Conservation (phyloP, 1,140 invertebrate species). For the Rhopalosiphum padi region DNA sequence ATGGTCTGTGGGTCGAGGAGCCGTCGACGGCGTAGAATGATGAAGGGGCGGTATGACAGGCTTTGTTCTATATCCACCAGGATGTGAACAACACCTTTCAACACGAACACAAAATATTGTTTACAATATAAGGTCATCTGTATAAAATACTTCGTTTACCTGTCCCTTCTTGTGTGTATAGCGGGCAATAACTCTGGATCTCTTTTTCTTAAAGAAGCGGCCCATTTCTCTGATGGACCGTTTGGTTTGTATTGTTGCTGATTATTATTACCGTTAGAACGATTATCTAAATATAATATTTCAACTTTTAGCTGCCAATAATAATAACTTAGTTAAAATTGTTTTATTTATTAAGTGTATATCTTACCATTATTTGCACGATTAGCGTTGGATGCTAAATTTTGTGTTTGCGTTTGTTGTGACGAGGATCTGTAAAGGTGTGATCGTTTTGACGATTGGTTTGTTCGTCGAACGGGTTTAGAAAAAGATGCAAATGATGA, state of each 20-base stretch:
- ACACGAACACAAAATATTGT: background rate
- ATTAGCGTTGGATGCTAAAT: background rate
- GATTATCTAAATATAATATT: conserved; percentile 38
- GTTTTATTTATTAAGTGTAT: background rate
- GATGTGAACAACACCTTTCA: conserved; percentile 35
- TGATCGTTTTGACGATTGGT: conserved; percentile 48
- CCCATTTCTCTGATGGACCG: conserved; percentile 68
- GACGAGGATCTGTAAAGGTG: conserved; percentile 47
- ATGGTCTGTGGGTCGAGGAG: conserved; percentile 58
- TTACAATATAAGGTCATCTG: background rate
- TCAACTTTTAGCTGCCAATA: background rate
- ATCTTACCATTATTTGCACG: conserved; percentile 34
- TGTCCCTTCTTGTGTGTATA: conserved; percentile 64
- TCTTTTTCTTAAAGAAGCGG: conserved; percentile 69
- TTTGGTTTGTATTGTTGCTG: conserved; percentile 58
- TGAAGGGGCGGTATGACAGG: conserved; percentile 28
- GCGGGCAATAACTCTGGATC: conserved; percentile 73
- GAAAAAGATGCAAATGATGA: conserved; percentile 64
- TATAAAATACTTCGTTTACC: conserved; percentile 59
- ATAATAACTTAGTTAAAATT: background rate
- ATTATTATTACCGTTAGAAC: conserved; percentile 24
- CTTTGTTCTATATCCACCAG: conserved; percentile 50
- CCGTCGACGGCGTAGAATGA: conserved; percentile 40
- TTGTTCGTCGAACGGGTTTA: conserved; percentile 42
- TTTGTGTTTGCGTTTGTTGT: conserved; percentile 49